A percentile compares a stretch with the other conserved stretches of the same genome.
Conservation (phyloP, 2,113 vertebrate genomes). For the Lasiurus cinereus region DNA sequence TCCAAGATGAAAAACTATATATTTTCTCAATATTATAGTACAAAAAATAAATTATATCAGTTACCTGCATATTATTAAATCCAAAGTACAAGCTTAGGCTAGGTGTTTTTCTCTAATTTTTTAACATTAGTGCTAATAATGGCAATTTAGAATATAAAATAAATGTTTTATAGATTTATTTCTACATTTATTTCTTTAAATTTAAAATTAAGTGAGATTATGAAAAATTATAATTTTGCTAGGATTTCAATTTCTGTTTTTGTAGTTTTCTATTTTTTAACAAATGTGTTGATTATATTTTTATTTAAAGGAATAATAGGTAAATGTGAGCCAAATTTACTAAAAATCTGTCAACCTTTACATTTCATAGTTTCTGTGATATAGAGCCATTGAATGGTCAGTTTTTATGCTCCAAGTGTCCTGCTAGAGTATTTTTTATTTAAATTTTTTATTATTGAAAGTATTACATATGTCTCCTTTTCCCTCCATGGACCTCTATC, state of each 20-base stretch:
- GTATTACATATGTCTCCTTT: no score
- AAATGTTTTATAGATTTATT: not conserved
- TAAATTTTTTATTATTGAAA: no score
- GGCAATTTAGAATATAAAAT: not conserved
- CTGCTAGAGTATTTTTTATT: not conserved
- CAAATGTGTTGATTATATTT: not conserved
- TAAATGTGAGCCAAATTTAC: not conserved
- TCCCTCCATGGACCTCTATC: no score
- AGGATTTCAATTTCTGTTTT: not conserved
- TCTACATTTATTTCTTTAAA: not conserved
- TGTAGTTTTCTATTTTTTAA: not conserved
- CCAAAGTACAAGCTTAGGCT: not conserved
- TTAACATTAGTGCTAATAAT: not conserved
- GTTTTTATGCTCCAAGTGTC: not conserved
- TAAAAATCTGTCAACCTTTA: not conserved
- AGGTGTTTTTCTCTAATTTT: not conserved
- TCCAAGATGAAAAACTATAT: not conserved
- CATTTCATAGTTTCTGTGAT: not conserved
- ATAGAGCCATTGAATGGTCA: not conserved
- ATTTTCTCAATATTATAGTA: not conserved
- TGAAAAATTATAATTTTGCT: conserved; percentile 6
- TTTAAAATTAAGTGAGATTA: not conserved
- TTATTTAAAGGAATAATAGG: not conserved
- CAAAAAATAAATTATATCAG: not conserved
- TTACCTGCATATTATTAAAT: not conserved